These are phyloP conservation scores for Mareca penelope DNA, from an alignment of 2,797 vertebrate species.

Conservation along the genomic window DNA sequence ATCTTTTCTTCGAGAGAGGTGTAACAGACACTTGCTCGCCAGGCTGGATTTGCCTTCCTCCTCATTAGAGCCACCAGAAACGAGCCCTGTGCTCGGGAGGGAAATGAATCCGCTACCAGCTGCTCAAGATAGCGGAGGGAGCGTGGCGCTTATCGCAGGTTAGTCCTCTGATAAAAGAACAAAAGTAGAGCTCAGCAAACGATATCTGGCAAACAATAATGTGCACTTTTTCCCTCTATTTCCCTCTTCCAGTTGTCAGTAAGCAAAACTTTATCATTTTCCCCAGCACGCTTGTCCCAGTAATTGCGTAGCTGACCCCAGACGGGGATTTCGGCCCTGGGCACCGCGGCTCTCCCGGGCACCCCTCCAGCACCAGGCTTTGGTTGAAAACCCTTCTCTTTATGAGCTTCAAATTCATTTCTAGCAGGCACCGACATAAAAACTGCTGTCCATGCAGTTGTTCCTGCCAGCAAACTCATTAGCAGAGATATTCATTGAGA, in stretches of 20 bases:
- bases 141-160: rapidly evolving
- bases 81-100: background rate
- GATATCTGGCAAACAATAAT: rapidly evolving
- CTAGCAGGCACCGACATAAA: background rate
- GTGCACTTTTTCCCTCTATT: rapidly evolving
- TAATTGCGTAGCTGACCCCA: rapidly evolving
- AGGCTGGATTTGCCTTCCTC: background rate
- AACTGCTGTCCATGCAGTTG: slow-evolving; percentile 1
- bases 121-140: background rate
- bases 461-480: slow-evolving; percentile 15
- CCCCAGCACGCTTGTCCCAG: rapidly evolving
- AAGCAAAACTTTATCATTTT: rapidly evolving
- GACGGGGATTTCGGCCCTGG: rapidly evolving
- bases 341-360: rapidly evolving
- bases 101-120: background rate
- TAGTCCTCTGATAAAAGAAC: rapidly evolving
- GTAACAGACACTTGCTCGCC: background rate
- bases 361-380: background rate
- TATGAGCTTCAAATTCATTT: background rate
- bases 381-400: background rate
- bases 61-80: background rate
- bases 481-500: background rate
- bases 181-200: background rate
- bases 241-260: rapidly evolving
- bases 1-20: background rate